Conservation (phyloP, 1,140 invertebrate genomes). For the Drosophila nannoptera region DNA sequence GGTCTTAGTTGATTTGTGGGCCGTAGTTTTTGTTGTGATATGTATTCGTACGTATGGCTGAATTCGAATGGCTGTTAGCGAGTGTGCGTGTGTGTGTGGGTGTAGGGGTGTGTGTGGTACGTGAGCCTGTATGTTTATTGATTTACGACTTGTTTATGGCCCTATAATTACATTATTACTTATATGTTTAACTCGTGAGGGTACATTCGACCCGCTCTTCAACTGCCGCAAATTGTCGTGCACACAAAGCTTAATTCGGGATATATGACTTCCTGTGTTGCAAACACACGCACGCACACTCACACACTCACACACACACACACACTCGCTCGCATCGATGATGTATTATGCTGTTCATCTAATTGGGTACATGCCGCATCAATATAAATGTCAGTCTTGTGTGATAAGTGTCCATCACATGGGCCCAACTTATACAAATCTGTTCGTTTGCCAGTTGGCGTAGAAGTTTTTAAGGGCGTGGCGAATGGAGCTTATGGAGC, state of each 20-base stretch:
- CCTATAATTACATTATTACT: conserved; percentile 72
- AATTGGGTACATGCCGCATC: conserved; percentile 56
- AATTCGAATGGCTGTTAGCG: conserved; percentile 4
- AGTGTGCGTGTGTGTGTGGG: conserved; percentile 6
- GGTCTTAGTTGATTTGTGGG: conserved; percentile 1
- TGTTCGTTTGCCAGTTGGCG: conserved; percentile 18
- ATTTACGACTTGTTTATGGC: conserved; percentile 69
- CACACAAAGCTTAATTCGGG: conserved; percentile 53
- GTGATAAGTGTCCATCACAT: conserved; percentile 48
- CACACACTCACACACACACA: background rate
- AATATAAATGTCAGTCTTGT: conserved; percentile 67
- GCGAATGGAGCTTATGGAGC: background rate
- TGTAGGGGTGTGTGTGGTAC: conserved; percentile 15
- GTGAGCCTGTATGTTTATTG: conserved; percentile 48
- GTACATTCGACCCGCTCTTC: conserved; percentile 3
- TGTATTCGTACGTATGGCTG: conserved; percentile 34
- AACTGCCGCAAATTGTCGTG: conserved; percentile 44
- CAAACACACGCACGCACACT: background rate
- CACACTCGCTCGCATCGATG: background rate
- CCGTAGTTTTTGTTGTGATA: conserved; percentile 21
- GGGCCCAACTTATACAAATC: conserved; percentile 34
- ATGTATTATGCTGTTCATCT: conserved; percentile 50
- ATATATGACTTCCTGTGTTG: conserved; percentile 44
- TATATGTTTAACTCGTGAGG: conserved; percentile 34
- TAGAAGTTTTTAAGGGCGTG: background rate